Conservation (phyloP, 2,113 vertebrate genomes). For the Myrmecophaga tridactyla region DNA sequence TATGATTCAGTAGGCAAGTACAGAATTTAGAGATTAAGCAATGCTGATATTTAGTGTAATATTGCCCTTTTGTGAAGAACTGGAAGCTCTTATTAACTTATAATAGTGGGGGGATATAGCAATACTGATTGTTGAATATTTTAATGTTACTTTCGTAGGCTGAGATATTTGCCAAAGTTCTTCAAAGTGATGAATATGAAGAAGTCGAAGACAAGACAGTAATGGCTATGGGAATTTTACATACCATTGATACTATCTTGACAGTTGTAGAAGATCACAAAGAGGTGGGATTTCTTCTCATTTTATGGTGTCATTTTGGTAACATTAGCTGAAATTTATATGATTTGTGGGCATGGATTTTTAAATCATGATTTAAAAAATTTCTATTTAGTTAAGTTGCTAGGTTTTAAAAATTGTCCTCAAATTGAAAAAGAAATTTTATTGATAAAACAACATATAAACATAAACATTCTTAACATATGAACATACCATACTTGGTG, state of each 20-base stretch:
- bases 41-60: neutral
- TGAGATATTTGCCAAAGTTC: conserved; percentile 96
- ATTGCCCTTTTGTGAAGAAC: neutral
- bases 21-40: neutral
- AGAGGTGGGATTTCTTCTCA: conserved; percentile 85
- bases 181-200: conserved; percentile 97
- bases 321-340: neutral
- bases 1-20: neutral
- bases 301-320: neutral
- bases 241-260: conserved; percentile 96
- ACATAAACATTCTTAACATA: too few species aligned
- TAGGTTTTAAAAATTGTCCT: conserved; percentile 21
- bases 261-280: conserved; percentile 97
- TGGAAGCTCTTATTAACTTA: neutral
- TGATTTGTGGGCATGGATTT: neutral
- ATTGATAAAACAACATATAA: too few species aligned
- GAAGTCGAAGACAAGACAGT: conserved; percentile 97
- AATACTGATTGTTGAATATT: neutral
- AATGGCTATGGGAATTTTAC: conserved; percentile 96
- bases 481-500: too few species aligned
- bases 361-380: neutral
- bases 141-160: conserved; percentile 83
- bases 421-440: too few species aligned
- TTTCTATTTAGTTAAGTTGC: neutral
- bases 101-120: neutral